Evolutionary conservation across 1,140 invertebrate genomes (phyloP), one percentile per base, ranked within the genome.

Genomic region (Tetragonula clypearis): DNA sequence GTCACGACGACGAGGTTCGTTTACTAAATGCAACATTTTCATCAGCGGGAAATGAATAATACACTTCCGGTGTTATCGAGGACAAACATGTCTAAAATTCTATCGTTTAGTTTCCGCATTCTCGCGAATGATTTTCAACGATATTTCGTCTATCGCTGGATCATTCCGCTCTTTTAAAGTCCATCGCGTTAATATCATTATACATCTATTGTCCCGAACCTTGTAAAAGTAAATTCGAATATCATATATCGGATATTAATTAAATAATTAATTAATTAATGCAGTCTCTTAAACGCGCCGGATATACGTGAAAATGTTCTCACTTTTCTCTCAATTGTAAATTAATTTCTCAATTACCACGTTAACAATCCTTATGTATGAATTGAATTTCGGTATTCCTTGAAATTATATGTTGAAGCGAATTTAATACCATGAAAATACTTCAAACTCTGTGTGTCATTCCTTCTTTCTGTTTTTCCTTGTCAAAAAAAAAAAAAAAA

Each of bases 11-110:
- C 14, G 2, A 21, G 5, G 65, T 79, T 79, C 78, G 55, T 79
- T 79, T 79, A 19, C 30, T 73, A 73, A 73, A 81, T 60, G 55
- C 19, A 14, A 53, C 35, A 4, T 23, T 80, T 73, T 82, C 62
- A 82, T 74, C 41, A 74, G 19, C 19, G 35, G 17, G 21, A 60
- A 53, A 74, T 26, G 35, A 30, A 30, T 21, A 49, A 14, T 65
- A 26, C 41, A 14, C 69, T 49, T 15, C 11, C 30, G 35, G 9
- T 41, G 23, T 41, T 35, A 35, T 23, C 23, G 15, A 19, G 11
- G 4, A 19, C 12, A 69, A 41, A 41, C 41, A 11, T 17, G 35
- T 68, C 26, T 23, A 41, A 41, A 71, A 71, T 23, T 21, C 0
- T 23, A 41, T 5, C 1, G 0, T 41, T 71, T 41, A 11, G 11